phyloP scores from a whole-genome alignment of 2,888 invertebrate species.

The Phyllotreta striolata region DNA sequence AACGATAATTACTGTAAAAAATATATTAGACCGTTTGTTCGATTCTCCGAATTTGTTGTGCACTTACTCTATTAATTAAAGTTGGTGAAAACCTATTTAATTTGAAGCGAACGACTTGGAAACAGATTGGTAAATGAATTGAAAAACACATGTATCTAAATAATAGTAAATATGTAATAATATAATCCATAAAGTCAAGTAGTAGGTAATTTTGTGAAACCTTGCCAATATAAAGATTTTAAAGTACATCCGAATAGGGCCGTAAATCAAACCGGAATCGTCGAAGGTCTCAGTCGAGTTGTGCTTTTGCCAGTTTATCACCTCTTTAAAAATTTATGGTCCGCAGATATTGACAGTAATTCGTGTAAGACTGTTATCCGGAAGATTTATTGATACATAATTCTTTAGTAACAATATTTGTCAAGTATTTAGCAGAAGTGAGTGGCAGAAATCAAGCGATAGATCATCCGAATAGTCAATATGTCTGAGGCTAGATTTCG shows the following conservation, averaged over 20 bases:
- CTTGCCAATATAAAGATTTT: conserved; percentile 46
- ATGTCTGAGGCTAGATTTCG: conserved; percentile 56
- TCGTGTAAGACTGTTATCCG: conserved; percentile 58
- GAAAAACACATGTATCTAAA: no score
- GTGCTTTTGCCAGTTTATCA: conserved; percentile 39
- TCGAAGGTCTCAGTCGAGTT: conserved; percentile 39
- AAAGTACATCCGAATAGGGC: conserved; percentile 44
- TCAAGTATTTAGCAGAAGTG: conserved; percentile 56
- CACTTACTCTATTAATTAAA: no score
- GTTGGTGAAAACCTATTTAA: no score
- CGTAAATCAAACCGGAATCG: conserved; percentile 48
- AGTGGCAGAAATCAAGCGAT: conserved; percentile 59
- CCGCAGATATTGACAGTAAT: conserved; percentile 59
- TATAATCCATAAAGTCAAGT: conserved; percentile 23
- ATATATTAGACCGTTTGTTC: background rate
- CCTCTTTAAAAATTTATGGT: conserved; percentile 55
- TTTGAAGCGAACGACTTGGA: no score
- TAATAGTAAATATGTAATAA: conserved; percentile 1
- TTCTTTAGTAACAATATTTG: conserved; percentile 61
- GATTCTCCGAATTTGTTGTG: background rate
- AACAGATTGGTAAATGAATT: no score
- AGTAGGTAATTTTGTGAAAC: conserved; percentile 23
- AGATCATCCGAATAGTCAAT: conserved; percentile 60
- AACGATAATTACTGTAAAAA: conserved; percentile 31
- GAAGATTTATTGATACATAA: conserved; percentile 61